Percentiles rank a stretch among this genome's conserved stretches.
These are phyloP conservation scores for Odocoileus hemionus DNA, from an alignment of 2,113 vertebrate species.

Conservation along the genomic window DNA sequence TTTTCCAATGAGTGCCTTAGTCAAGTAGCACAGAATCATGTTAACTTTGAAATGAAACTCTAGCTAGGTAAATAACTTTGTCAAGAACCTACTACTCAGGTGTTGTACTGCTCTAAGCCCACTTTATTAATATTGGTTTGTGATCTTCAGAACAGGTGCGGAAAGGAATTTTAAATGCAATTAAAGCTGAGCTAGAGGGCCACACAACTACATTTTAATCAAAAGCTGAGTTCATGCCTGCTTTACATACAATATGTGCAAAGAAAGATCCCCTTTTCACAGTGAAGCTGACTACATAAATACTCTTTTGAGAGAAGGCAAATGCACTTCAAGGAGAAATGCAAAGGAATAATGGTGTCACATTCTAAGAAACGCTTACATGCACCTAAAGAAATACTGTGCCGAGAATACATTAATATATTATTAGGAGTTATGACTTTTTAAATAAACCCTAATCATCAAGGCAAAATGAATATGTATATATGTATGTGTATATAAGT, in stretches of 20 bases:
- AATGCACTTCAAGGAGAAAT: constrained; percentile 40
- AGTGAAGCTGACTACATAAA: constrained; percentile 44
- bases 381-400: background rate
- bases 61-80: constrained; percentile 82
- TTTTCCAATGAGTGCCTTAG: constrained; percentile 79
- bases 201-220: constrained; percentile 80
- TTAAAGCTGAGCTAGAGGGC: constrained; percentile 78
- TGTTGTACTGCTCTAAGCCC: constrained; percentile 74
- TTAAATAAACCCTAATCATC: background rate
- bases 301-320: constrained; percentile 40
- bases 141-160: constrained; percentile 76
- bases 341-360: background rate
- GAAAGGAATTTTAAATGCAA: constrained; percentile 81
- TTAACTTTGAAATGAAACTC: constrained; percentile 82
- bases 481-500: background rate
- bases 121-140: constrained; percentile 83
- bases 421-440: background rate
- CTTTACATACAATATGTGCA: constrained; percentile 60
- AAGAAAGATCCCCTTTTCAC: constrained; percentile 49
- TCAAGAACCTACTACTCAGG: constrained; percentile 74
- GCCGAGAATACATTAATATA: background rate
- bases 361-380: background rate
- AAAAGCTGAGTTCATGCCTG: constrained; percentile 71
- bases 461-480: background rate
- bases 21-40: constrained; percentile 65